Conservation (phyloP, 2,113 vertebrate species). For the Apteryx owenii region DNA sequence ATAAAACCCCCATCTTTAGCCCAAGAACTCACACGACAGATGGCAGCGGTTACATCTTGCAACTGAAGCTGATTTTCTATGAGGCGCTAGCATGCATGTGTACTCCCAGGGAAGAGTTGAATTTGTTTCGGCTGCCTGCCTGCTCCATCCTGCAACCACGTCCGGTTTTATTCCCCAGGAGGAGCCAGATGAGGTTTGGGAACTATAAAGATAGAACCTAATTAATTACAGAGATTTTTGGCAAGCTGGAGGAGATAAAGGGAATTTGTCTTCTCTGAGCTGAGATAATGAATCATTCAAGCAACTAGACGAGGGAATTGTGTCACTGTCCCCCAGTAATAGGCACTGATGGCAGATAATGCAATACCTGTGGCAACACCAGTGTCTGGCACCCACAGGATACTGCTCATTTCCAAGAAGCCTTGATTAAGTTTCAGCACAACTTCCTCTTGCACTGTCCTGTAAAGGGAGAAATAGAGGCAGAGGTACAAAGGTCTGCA, state of each 20-base stretch:
- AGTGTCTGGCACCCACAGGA: not conserved
- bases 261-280: conserved; percentile 17
- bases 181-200: conserved; percentile 22
- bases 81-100: not conserved
- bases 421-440: not conserved
- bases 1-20: not conserved
- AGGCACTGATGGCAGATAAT: not conserved
- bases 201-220: not conserved
- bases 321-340: not conserved
- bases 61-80: not conserved
- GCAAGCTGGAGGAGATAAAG: not conserved
- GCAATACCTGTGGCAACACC: not conserved
- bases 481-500: not conserved
- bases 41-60: not conserved
- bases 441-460: too few relatives aligned
- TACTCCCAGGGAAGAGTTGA: not conserved
- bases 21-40: not conserved
- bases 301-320: conserved; percentile 30
- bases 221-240: not conserved
- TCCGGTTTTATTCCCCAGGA: conserved; percentile 56
- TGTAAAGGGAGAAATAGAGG: not conserved
- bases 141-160: conserved; percentile 27
- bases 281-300: conserved; percentile 11
- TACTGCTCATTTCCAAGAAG: not conserved
- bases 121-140: conserved; percentile 13